Base-by-base conservation (phyloP, 2,888 invertebrate species). In the Napeogenes inachia region DNA sequence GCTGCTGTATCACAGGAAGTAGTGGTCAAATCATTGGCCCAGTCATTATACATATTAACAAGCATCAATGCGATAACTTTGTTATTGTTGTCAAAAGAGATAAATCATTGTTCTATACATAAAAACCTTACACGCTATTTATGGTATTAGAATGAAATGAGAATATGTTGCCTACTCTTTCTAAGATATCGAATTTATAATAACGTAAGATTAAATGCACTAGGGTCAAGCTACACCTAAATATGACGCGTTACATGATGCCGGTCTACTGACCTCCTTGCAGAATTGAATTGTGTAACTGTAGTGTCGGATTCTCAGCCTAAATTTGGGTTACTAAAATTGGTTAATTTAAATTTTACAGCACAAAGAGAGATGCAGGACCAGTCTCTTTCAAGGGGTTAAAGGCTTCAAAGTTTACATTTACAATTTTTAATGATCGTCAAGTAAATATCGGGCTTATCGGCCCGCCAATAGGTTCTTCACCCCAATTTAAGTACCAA, bases 341-440 rank as follows among this genome's bases (percentile, higher is more conserved):
- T 55, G 38, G 58, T 62, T 58, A 47, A 47, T 42, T 54, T 46
- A 33, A 58, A 38, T 54, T 45, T 46, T 30, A 30, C 30, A 30
- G 12, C 6, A 30, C 46, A 21, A 58, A n/a, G 60, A 67, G 55
- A 57, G 57, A 59, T 54, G 57, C 57, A 57, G 65, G 33, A 65
- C 62, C 64, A 42, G 21, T 21, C 21, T 65, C 77, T 80, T 82
- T 80, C 79, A 73, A 79, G 81, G 75, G 87, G 84, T 86, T 83
- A 85, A 72, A 84, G 81, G 84, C 78, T 76, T 75, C 73, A 72
- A 70, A 73, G 75, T 77, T 78, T 79, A 76, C 74, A 72, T 80
- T 73, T 80, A 79, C 87, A 84, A 84, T 87, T 85, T 85, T 85
- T 85, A 82, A 82, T 82, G 82, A 82, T 82, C 75, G 78, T 21